Evolutionary conservation across 2,797 vertebrate genomes (phyloP).

Genomic region (Acrossocheilus wenchowensis): DNA sequence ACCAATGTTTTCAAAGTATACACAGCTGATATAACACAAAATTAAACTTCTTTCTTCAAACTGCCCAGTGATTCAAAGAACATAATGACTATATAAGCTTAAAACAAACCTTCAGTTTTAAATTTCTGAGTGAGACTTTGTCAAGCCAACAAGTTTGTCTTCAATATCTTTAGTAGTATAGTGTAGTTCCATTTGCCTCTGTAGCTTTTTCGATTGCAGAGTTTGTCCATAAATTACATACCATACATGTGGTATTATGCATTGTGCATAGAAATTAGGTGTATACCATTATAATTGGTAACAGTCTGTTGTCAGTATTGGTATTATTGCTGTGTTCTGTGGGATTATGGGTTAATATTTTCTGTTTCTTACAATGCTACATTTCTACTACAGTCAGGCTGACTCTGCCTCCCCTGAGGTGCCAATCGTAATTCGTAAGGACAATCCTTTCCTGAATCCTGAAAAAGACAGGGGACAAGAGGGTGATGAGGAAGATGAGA

Average conservation of each 20-base stretch:
- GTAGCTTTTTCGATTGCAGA: background rate
- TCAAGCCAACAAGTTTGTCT: background rate
- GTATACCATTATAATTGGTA: background rate
- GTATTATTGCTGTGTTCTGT: slow-evolving; percentile 19
- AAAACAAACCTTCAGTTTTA: background rate
- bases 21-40: background rate
- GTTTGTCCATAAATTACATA: background rate
- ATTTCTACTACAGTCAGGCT: slow-evolving; percentile 68
- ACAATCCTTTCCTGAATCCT: slow-evolving; percentile 70
- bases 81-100: background rate
- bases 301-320: slow-evolving; percentile 45
- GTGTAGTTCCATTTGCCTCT: background rate
- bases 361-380: slow-evolving; percentile 35
- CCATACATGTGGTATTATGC: background rate
- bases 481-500: slow-evolving; percentile 59
- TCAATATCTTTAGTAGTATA: background rate
- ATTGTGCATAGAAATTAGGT: background rate
- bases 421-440: slow-evolving; percentile 73
- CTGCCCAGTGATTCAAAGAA: background rate
- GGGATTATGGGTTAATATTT: background rate
- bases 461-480: slow-evolving; percentile 63
- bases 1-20: background rate
- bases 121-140: background rate
- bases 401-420: slow-evolving; percentile 64
- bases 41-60: background rate